A percentile compares a stretch with the other conserved stretches of the same genome.
These are phyloP conservation scores for Caenorhabditis sp. DNA, from an alignment of 2,888 invertebrate genomes.

Conservation along the genomic window DNA sequence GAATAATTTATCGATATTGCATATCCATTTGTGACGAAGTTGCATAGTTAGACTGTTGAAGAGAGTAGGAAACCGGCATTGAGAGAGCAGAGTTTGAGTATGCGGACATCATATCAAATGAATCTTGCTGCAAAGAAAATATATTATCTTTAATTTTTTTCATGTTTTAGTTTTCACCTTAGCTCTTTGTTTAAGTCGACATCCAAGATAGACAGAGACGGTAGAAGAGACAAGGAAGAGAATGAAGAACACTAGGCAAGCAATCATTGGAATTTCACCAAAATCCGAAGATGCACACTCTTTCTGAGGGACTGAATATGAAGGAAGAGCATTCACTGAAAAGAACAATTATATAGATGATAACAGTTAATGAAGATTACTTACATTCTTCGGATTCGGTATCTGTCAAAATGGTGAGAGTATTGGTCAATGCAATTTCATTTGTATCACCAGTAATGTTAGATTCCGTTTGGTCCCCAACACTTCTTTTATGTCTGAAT, in stretches of 20 bases:
- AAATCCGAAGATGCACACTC: slow-evolving; percentile 8
- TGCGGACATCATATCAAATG: slow-evolving; percentile 39
- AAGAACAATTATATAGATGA: neutral
- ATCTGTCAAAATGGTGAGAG: slow-evolving; percentile 39
- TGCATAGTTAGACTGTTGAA: slow-evolving; percentile 21
- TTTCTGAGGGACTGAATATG: neutral
- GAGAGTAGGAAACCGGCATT: slow-evolving; percentile 30
- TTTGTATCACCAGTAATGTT: neutral
- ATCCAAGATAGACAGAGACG: slow-evolving; percentile 28
- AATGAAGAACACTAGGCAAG: slow-evolving; percentile 14
- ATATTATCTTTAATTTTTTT: neutral
- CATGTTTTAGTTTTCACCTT: slow-evolving; percentile 8
- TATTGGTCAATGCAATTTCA: slow-evolving; percentile 20
- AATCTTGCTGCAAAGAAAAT: slow-evolving; percentile 26
- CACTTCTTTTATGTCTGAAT: slow-evolving; percentile 50
- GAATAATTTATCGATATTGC: slow-evolving; percentile 7
- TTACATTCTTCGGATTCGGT: slow-evolving; percentile 26
- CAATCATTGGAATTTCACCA: slow-evolving; percentile 10
- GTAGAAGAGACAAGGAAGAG: slow-evolving; percentile 17
- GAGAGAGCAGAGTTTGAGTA: slow-evolving; percentile 28
- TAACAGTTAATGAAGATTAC: neutral
- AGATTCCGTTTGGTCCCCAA: neutral
- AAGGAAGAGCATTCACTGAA: slow-evolving; percentile 6
- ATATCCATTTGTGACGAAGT: neutral
- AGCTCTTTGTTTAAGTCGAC: slow-evolving; percentile 20